phyloP scores from a whole-genome alignment of 2,797 vertebrate genomes.

The Vespertilio murinus region DNA sequence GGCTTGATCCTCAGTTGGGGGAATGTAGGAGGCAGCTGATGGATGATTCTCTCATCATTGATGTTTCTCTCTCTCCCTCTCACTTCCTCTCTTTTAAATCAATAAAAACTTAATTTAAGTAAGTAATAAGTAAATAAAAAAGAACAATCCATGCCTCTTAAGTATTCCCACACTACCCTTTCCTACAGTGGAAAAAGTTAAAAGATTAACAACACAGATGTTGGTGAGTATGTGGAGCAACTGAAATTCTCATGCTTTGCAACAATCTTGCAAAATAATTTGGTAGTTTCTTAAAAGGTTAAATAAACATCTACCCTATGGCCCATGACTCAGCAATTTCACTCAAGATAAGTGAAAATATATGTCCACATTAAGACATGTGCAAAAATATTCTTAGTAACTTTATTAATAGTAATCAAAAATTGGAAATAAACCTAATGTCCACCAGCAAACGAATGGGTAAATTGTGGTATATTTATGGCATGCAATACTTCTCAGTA shows the following conservation, averaged over 20 bases:
- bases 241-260: background rate
- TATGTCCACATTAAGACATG: background rate
- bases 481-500: background rate
- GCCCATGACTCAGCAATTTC: background rate
- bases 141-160: too few relatives aligned
- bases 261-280: background rate
- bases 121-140: too few relatives aligned
- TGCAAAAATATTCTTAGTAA: background rate
- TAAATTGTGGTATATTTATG: background rate
- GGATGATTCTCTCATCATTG: too few relatives aligned
- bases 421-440: background rate
- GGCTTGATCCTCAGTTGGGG: too few relatives aligned
- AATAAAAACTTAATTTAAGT: too few relatives aligned
- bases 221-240: background rate
- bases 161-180: background rate
- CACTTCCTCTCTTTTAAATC: too few relatives aligned
- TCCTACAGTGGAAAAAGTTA: background rate
- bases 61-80: too few relatives aligned
- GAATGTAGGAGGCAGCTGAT: too few relatives aligned
- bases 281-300: slow-evolving; percentile 12
- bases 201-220: background rate
- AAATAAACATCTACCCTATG: background rate
- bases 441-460: background rate
- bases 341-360: slow-evolving; percentile 27
- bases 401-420: background rate